Evolutionary conservation across 2,888 invertebrate species (phyloP).

Genomic region (Diaphora mendica): DNA sequence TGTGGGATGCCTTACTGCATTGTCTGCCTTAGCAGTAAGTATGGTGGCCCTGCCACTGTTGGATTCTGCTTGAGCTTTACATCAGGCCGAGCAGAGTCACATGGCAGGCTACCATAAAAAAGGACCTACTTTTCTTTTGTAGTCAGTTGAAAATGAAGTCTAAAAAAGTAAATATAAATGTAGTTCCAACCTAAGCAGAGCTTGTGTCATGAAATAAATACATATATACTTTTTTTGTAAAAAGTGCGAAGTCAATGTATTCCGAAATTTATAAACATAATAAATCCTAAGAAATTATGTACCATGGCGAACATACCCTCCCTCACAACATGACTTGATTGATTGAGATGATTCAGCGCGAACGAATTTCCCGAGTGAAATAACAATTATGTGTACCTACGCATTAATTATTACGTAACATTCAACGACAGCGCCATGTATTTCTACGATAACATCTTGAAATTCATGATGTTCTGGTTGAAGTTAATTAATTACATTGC

Average conservation of each 20-base stretch:
- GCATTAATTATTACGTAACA: constrained; percentile 62
- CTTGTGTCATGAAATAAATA: too few relatives aligned
- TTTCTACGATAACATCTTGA: constrained; percentile 20
- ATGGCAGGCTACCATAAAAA: too few relatives aligned
- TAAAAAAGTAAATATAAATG: neutral
- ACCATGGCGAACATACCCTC: constrained; percentile 34
- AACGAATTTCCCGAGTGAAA: constrained; percentile 62
- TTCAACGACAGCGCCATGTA: constrained; percentile 46
- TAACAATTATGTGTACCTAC: constrained; percentile 67
- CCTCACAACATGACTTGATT: constrained; percentile 64
- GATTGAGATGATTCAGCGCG: constrained; percentile 73
- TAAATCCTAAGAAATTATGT: constrained; percentile 16
- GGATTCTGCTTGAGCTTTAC: too few relatives aligned
- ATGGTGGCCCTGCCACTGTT: too few relatives aligned
- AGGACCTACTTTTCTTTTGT: neutral
- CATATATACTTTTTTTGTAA: too few relatives aligned
- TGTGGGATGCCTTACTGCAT: too few relatives aligned
- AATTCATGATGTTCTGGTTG: constrained; percentile 12
- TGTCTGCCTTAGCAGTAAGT: too few relatives aligned
- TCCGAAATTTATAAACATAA: neutral
- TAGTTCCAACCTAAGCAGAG: too few relatives aligned
- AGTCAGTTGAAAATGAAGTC: neutral
- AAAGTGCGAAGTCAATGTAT: neutral
- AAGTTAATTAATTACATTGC: constrained; percentile 7
- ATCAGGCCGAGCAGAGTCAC: too few relatives aligned